Evolutionary conservation across 2,888 invertebrate genomes (phyloP).

Genomic region (Cryptosula pallasiana): DNA sequence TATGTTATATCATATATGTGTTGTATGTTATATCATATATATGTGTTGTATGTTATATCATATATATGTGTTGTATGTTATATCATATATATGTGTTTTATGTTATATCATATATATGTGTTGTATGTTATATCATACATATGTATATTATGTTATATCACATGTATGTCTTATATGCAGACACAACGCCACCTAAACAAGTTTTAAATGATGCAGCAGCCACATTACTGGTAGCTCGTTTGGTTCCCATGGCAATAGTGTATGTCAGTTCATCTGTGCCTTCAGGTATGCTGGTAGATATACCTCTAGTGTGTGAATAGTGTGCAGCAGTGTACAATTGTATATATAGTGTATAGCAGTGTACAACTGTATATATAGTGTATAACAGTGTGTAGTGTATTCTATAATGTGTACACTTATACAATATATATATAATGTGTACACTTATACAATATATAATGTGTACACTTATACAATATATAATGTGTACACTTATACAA

Average conservation of each 20-base stretch:
- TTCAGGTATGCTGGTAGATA: too few relatives aligned
- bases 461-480: too few relatives aligned
- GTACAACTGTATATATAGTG: too few relatives aligned
- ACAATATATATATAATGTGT: too few relatives aligned
- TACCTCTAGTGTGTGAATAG: too few relatives aligned
- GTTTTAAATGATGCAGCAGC: constrained; percentile 57
- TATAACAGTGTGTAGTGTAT: too few relatives aligned
- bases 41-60: neutral
- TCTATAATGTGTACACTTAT: too few relatives aligned
- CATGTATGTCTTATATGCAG: constrained; percentile 53
- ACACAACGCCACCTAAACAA: constrained; percentile 76
- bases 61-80: neutral
- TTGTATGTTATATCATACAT: neutral
- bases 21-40: neutral
- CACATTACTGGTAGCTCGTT: constrained; percentile 37
- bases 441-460: too few relatives aligned
- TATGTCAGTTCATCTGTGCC: neutral
- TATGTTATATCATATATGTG: neutral
- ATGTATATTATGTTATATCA: too few relatives aligned
- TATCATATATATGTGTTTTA: constrained; percentile 49
- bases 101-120: neutral
- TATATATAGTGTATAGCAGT: too few relatives aligned
- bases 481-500: too few relatives aligned
- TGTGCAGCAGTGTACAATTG: too few relatives aligned
- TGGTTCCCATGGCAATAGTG: constrained; percentile 21